Evolutionary conservation across 1,140 invertebrate species (phyloP), one percentile per base, ranked within the genome.

Genomic region (Heterodera schachtii): DNA sequence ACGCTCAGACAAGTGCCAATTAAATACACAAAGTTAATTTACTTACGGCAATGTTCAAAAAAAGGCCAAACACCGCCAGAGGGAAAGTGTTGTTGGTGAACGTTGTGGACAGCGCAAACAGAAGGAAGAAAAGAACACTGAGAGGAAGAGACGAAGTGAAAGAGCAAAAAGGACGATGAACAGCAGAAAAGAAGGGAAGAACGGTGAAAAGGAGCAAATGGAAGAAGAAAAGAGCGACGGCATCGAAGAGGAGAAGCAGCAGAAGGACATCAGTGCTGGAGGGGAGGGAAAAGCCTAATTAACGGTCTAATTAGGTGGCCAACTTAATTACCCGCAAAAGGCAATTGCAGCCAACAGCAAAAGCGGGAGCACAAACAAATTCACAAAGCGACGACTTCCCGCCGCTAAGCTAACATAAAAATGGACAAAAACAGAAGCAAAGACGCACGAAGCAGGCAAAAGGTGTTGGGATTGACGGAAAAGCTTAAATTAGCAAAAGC

Each of bases 391-490:
- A 16, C 57, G 57, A 16, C 9, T 60, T 4, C 16, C 57, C 57
- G 57, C 16, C 16, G 57, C 19, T 19, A 52, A 52, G 11, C 44
- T 57, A 52, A 21, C 43, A 49, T 3, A 49, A 41, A 75, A 75
- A n/a, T 64, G 66, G 49, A 75, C 49, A 49, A 75, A 57, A 60
- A 75, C 43, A 43, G 46, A 21, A 75, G 66, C 46, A 19, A 75
- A 57, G 44, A 75, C 43, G 8, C 31, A 19, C 44, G 74, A n/a
- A 3, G 66, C 44, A 5, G 74, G 74, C 0, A 75, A n/a, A 75
- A 75, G 7, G 19, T 75, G 74, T 75, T 66, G 74, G 43, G 43
- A 43, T 16, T 47, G 74, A 41, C 74, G 74, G 44, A 75, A 21
- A 43, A 57, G 52, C 74, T 75, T 60, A 49, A 75, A n/a, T n/a